Base-by-base conservation (phyloP, 2,888 invertebrate species). In the Caenorhabditis zanzibari region DNA sequence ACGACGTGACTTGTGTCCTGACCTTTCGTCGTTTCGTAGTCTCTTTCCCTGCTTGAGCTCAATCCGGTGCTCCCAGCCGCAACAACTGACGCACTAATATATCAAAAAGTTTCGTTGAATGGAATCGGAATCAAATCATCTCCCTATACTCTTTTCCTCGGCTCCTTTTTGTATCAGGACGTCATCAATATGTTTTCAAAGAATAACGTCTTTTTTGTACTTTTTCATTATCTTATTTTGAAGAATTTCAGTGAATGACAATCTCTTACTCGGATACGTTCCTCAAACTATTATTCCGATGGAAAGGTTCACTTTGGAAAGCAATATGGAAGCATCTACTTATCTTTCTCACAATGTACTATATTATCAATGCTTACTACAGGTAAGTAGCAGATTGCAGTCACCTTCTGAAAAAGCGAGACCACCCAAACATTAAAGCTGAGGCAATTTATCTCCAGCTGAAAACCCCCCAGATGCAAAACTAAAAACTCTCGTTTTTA, bases 261-360 rank as follows among this genome's bases (percentile, higher is more conserved):
- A 90, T 90, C 54, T 85, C 85, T 49, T 90, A 90, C 77, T 89
- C 90, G 81, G 90, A 90, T 69, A 88, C 86, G 44, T 90, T 90
- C 73, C 75, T 88, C 54, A 88, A 88, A 71, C 84, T 90, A 24
- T 84, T 90, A 44, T 82, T 89, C 32, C 82, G 90, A 85, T 90
- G 90, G 90, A 89, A 89, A 80, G 90, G 90, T 16, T 89, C 88
- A 32, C 73, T 90, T 24, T 90, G 90, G 90, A 89, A 89, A 69
- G 89, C 90, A 26, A 90, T 90, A 71, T 90, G 90, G 90, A 88
- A 85, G 61, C 88, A 90, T 69, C 77, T 90, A 10, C 84, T 89
- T 12, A 81, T 90, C 47, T 90, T 86, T 64, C 84, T 90, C 9
- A 52, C 79, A 3, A 82, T 88, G 75, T 90, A 90, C 68, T 90